These are phyloP conservation scores for Pteropus alecto DNA, from an alignment of 2,113 vertebrate genomes.

Conservation along the genomic window DNA sequence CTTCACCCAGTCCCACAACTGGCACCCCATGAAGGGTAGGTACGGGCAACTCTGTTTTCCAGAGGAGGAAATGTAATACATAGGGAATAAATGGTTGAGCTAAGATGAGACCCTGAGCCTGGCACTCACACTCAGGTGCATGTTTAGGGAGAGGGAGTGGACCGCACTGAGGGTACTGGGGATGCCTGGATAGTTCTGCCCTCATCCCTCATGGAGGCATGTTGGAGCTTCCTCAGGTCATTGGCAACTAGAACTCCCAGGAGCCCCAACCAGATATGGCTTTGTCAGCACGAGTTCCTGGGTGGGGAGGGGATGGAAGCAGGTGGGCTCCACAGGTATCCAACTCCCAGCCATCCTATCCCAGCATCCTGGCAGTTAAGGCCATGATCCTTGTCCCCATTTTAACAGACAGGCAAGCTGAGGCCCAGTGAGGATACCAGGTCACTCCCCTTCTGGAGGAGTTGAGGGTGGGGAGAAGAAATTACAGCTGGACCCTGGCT, in stretches of 20 bases:
- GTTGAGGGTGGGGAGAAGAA: background rate
- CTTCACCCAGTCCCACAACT: background rate
- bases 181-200: background rate
- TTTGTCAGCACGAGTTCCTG: background rate
- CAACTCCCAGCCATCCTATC: background rate
- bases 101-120: background rate
- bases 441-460: background rate
- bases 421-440: background rate
- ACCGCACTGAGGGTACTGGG: background rate
- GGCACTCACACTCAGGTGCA: background rate
- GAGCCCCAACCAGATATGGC: background rate
- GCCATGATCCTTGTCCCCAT: background rate
- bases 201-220: background rate
- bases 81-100: background rate
- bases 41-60: background rate
- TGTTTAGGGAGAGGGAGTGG: accelerated
- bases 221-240: background rate
- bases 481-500: background rate
- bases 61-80: background rate
- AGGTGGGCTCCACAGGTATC: background rate
- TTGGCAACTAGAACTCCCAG: background rate
- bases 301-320: too few relatives aligned
- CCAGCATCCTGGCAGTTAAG: background rate
- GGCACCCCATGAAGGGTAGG: background rate
- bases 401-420: background rate